A percentile compares a stretch with the other conserved stretches of the same genome.
Evolutionary conservation across 1,140 invertebrate species (phyloP).

Genomic region (Cotesia chilonis): DNA sequence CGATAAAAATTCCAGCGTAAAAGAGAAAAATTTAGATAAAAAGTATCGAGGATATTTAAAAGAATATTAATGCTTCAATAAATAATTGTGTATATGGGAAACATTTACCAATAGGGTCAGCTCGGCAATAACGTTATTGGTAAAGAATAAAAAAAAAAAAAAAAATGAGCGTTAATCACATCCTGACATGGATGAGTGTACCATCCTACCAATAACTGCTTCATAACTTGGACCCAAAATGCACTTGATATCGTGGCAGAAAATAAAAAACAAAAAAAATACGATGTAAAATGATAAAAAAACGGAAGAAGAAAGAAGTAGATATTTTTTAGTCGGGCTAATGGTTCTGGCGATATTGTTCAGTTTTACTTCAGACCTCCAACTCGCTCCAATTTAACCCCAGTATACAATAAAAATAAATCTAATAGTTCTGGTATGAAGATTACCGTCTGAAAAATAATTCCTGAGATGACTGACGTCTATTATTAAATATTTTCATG

Average conservation of each 20-base stretch:
- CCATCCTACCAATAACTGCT: slow-evolving; percentile 10
- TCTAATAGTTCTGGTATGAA: not conserved
- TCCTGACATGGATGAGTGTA: slow-evolving; percentile 1
- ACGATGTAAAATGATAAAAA: not conserved
- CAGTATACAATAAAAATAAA: not conserved
- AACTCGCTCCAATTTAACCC: not conserved
- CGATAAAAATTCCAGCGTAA: too few relatives aligned
- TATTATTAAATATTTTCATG: too few relatives aligned
- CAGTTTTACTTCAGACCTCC: not conserved
- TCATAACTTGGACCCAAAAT: slow-evolving; percentile 7
- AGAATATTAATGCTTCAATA: not conserved
- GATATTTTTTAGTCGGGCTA: not conserved
- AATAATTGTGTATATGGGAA: not conserved
- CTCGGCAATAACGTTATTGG: not conserved
- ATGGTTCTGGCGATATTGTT: slow-evolving; percentile 1
- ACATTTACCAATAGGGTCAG: not conserved
- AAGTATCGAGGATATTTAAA: not conserved
- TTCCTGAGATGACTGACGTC: too few relatives aligned
- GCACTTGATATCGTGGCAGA: slow-evolving; percentile 4
- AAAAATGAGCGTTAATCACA: slow-evolving; percentile 19
- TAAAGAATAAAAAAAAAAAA: slow-evolving; percentile 20
- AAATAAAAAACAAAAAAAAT: not conserved
- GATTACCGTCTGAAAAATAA: too few relatives aligned
- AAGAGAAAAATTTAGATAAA: too few relatives aligned
- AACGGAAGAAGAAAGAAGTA: not conserved